These are phyloP conservation scores for Myathropa florea DNA, from an alignment of 2,888 invertebrate species.

Conservation along the genomic window DNA sequence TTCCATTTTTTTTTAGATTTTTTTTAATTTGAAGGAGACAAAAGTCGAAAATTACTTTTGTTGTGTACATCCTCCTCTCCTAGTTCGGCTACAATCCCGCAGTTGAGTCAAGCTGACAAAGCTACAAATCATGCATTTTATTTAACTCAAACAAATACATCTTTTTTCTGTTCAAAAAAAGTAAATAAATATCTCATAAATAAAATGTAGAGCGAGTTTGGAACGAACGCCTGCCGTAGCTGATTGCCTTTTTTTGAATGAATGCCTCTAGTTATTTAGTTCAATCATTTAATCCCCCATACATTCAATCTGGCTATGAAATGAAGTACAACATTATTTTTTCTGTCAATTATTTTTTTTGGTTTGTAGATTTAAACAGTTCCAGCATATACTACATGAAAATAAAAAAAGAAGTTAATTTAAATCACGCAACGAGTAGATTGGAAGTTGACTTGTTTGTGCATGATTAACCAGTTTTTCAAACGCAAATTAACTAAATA, in stretches of 20 bases:
- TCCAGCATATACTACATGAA: neutral
- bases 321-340: neutral
- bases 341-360: neutral
- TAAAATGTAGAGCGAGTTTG: neutral
- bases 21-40: neutral
- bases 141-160: slow-evolving; percentile 8
- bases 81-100: slow-evolving; percentile 45
- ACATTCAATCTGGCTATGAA: slow-evolving; percentile 42
- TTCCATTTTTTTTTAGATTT: neutral
- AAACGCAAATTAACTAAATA: slow-evolving; percentile 9
- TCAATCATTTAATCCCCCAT: slow-evolving; percentile 22
- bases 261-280: slow-evolving; percentile 56
- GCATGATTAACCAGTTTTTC: slow-evolving; percentile 39
- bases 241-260: slow-evolving; percentile 58
- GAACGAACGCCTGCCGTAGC: slow-evolving; percentile 57
- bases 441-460: slow-evolving; percentile 23
- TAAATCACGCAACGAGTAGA: slow-evolving; percentile 27
- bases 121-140: slow-evolving; percentile 51
- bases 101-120: slow-evolving; percentile 39
- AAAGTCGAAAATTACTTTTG: slow-evolving; percentile 1
- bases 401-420: neutral
- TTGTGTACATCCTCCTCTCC: slow-evolving; percentile 1
- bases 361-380: slow-evolving; percentile 16
- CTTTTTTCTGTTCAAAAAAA: neutral
- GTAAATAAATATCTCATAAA: slow-evolving; percentile 19